Conservation (phyloP, 2,888 invertebrate species). For the Drosophila kuntzei region DNA sequence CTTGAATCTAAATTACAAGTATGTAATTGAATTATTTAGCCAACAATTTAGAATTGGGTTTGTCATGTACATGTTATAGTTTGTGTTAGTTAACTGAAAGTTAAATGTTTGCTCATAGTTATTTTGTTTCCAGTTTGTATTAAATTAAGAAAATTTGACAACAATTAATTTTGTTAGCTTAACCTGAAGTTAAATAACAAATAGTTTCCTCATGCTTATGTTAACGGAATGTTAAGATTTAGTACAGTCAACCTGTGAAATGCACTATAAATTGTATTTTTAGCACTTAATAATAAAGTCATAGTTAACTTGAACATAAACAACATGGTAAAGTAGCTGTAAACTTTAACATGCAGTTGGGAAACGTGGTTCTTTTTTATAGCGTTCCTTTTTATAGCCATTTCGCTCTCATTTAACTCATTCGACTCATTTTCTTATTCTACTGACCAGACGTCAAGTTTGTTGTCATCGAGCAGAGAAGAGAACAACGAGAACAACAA, state of each 20-base stretch:
- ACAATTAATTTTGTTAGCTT: background rate
- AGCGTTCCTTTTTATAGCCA: slow-evolving; percentile 6
- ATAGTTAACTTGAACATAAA: background rate
- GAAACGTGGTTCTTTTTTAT: background rate
- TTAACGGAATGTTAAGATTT: background rate
- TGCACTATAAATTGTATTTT: background rate
- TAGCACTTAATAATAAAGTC: background rate
- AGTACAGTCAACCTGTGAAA: background rate
- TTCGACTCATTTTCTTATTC: slow-evolving; percentile 6
- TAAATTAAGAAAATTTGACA: no score
- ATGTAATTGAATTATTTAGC: no score
- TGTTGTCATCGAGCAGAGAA: slow-evolving; percentile 11
- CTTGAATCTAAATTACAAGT: no score
- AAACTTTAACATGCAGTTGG: slow-evolving; percentile 3
- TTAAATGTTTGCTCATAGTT: no score
- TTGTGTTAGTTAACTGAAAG: no score
- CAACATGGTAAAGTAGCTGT: slow-evolving; percentile 8
- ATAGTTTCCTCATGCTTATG: background rate
- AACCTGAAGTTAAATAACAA: background rate
- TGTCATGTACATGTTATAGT: no score
- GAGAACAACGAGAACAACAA: slow-evolving; percentile 4
- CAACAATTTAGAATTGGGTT: no score
- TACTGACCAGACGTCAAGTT: slow-evolving; percentile 11
- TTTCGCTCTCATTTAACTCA: background rate
- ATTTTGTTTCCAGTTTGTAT: no score